phyloP scores from a whole-genome alignment of 2,888 invertebrate genomes.

The Pogonocherus hispidulus region DNA sequence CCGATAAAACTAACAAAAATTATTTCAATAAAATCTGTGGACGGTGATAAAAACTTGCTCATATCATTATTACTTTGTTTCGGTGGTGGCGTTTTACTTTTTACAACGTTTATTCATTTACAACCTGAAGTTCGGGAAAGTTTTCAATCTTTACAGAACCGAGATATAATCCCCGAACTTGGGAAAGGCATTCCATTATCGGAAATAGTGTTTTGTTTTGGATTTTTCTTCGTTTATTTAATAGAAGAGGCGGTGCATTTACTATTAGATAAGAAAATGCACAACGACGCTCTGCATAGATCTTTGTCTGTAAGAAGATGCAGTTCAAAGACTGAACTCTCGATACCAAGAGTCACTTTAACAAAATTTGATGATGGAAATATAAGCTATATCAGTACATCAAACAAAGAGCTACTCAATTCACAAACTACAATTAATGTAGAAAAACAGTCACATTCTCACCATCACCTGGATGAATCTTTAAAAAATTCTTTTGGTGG shows the following conservation, averaged over 20 bases:
- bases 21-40: conserved; percentile 61
- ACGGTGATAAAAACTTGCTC: conserved; percentile 69
- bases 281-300: conserved; percentile 61
- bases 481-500: conserved; percentile 73
- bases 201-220: conserved; percentile 74
- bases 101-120: conserved; percentile 76
- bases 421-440: conserved; percentile 59
- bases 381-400: conserved; percentile 62
- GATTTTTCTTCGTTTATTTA: conserved; percentile 77
- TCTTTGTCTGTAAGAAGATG: conserved; percentile 71
- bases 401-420: conserved; percentile 62
- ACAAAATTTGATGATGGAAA: conserved; percentile 64
- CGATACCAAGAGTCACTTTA: conserved; percentile 64
- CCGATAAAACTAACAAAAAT: conserved; percentile 68
- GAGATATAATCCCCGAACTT: conserved; percentile 68
- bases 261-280: conserved; percentile 68
- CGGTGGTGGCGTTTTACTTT: conserved; percentile 77
- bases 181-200: conserved; percentile 71
- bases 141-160: conserved; percentile 69
- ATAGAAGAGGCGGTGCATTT: conserved; percentile 76
- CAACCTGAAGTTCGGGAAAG: conserved; percentile 77
- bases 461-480: conserved; percentile 51
- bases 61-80: conserved; percentile 75
- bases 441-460: conserved; percentile 48
- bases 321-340: conserved; percentile 65